Base-by-base conservation (phyloP, 2,888 invertebrate species). In the Ditula angustiorana region DNA sequence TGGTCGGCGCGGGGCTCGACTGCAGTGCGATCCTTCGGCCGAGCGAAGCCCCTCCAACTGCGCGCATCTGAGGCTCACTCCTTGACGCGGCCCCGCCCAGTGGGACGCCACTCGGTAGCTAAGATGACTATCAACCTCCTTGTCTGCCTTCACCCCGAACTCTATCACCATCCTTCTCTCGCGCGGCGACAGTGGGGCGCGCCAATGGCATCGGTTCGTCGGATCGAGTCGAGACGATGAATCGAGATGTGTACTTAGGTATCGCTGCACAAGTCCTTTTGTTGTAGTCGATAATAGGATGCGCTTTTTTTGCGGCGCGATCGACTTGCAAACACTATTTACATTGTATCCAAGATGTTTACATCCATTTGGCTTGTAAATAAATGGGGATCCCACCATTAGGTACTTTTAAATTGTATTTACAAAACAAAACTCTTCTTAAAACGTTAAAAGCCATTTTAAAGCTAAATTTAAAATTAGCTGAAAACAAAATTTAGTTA, bases 31-130 rank as follows among this genome's bases (percentile, higher is more conserved):
- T 91, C 94, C 90, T 92, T 90, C 91, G 92, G 83, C 82, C 89
- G 90, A 83, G 81, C 90, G 90, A 87, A 90, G 87, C 93, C 94
- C 94, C 94, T 93, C 94, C 94, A 93, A 90, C 93, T 89, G 87
- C 92, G 94, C 94, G 94, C 94, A 94, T 94, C 94, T 92, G 89
- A 93, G 93, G 92, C 91, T 90, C 92, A 85, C 90, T 92, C 88
- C 90, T 88, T 88, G 83, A 86, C 88, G 85, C 90, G 88, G 93
- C 94, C 93, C 94, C 94, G 94, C 94, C 94, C 93, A 89, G 90
- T 90, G 90, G 93, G 94, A 90, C 90, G 92, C 92, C 76, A 89
- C 92, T 88, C 91, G 86, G 81, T 78, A 80, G 86, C 90, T 92
- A 92, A 92, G 92, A 92, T 92, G 89, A 90, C 90, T 90, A 85